These are phyloP conservation scores for Andrena hattorfiana DNA, from an alignment of 2,888 invertebrate species.

Conservation along the genomic window DNA sequence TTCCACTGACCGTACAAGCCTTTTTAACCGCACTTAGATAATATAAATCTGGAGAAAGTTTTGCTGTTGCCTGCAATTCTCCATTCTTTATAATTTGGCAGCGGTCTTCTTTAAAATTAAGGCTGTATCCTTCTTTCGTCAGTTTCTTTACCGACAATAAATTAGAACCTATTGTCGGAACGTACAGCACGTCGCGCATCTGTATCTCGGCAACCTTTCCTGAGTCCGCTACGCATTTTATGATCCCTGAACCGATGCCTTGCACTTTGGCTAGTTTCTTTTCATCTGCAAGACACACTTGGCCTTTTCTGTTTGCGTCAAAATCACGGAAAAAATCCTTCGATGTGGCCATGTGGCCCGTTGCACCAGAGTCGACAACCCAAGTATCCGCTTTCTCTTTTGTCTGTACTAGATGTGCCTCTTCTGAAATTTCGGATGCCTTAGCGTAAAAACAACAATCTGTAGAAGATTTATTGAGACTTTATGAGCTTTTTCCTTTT, in stretches of 20 bases:
- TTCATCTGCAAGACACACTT: background rate
- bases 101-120: background rate
- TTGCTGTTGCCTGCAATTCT: background rate
- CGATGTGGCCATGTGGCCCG: background rate
- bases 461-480: background rate
- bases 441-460: background rate
- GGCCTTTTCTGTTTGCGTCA: background rate
- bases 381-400: background rate
- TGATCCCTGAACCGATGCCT: background rate
- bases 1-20: background rate
- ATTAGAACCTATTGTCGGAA: background rate
- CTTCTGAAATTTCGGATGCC: background rate
- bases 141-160: background rate
- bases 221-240: background rate
- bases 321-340: background rate
- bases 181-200: background rate
- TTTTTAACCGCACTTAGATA: background rate
- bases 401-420: background rate
- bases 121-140: background rate
- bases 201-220: background rate
- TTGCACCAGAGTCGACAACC: background rate
- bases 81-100: background rate
- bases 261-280: background rate
- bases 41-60: background rate
- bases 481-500: background rate